A percentile compares a stretch with the other conserved stretches of the same genome.
These are phyloP conservation scores for Formica aserva DNA, from an alignment of 2,888 invertebrate species.

Conservation along the genomic window DNA sequence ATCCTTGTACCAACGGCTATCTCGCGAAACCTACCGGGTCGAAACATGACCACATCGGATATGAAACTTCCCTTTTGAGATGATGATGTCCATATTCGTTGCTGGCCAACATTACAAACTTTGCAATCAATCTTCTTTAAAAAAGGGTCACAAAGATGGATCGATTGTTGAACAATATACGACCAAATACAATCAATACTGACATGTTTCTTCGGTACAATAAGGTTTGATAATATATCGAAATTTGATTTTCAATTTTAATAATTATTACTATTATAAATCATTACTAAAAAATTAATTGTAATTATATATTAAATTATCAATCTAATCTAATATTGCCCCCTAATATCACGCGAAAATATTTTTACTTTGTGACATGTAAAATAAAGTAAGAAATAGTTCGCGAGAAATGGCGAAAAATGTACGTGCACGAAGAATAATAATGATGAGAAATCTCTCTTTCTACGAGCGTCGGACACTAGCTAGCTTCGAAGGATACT, in stretches of 20 bases:
- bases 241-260: background rate
- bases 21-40: slow-evolving; percentile 39
- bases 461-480: background rate
- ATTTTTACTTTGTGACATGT: background rate
- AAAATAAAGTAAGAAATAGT: background rate
- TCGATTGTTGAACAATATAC: background rate
- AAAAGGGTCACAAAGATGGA: background rate
- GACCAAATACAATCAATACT: background rate
- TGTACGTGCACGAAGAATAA: background rate
- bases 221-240: background rate
- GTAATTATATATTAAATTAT: background rate
- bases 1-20: slow-evolving; percentile 17
- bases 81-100: slow-evolving; percentile 52
- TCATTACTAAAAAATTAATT: background rate
- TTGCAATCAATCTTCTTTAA: background rate
- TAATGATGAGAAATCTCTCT: slow-evolving; percentile 7
- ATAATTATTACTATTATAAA: background rate
- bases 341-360: background rate
- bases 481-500: background rate
- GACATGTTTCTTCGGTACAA: background rate
- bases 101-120: background rate
- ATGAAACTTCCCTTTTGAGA: slow-evolving; percentile 73
- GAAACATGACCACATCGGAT: slow-evolving; percentile 66
- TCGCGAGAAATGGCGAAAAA: background rate
- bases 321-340: background rate